Evolutionary conservation across 1,140 invertebrate genomes (phyloP), one percentile per base, ranked within the genome.

Genomic region (Lordiphosa mommai): DNA sequence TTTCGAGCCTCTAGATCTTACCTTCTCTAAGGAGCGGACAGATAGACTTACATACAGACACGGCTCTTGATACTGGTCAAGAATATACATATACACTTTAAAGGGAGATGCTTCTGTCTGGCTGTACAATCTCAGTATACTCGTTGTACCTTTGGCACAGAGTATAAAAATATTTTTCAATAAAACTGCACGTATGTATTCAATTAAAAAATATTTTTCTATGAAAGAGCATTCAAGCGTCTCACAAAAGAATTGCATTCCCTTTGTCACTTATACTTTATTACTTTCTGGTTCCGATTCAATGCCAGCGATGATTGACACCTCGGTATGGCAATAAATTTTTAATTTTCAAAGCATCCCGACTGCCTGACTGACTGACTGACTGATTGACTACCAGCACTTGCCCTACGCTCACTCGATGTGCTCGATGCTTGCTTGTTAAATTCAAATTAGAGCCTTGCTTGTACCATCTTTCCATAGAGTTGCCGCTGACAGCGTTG

Each of bases 371-470:
- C 57, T 40, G 50, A 46, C 57, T 33, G 36, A 49, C 36, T 27
- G 40, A 20, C 49, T 17, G 36, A 50, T 37, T 20, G 38, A 13
- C 14, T 27, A 29, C 46, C 38, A 23, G 20, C 16, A 27, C 56
- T 27, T 40, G 57, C 61, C 46, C 33, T 46, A 63, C 23, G 12
- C 23, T 30, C 12, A 32, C 20, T 23, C 8, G 20, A 23, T 16
- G 13, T 8, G 55, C 32, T 43, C 12, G 4, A 64, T 58, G 46
- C 13, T 12, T 65, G 79, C 77, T 84, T 84, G 77, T 84, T 84
- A 84, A 84, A 84, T 84, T 84, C 77, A 84, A 84, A 84, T 84
- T 84, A 84, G 77, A 84, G 68, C 61, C 66, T 49, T 49, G 67
- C 60, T 53, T 36, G 50, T 41, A 29, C 20, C 36, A 38, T 51